Evolutionary conservation across 1,140 invertebrate species (phyloP).

Genomic region (Antheraea pernyi): DNA sequence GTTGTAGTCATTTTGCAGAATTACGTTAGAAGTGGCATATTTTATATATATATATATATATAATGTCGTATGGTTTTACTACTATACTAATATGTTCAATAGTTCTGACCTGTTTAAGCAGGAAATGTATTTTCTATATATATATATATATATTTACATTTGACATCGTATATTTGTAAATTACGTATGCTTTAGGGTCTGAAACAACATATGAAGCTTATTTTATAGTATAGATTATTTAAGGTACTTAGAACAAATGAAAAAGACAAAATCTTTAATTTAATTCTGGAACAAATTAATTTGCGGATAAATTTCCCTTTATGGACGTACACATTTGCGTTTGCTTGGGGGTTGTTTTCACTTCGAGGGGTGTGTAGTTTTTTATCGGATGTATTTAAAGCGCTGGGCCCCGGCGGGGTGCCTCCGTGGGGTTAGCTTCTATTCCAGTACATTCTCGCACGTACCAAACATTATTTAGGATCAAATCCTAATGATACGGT

Average conservation of each 20-base stretch:
- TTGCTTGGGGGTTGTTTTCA: slow-evolving; percentile 49
- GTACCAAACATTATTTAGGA: slow-evolving; percentile 36
- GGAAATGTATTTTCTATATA: no score
- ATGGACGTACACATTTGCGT: slow-evolving; percentile 61
- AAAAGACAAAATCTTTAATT: slow-evolving; percentile 46
- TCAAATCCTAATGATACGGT: not conserved
- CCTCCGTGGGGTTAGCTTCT: slow-evolving; percentile 58
- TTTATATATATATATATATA: no score
- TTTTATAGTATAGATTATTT: no score
- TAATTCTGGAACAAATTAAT: slow-evolving; percentile 71
- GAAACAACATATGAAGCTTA: no score
- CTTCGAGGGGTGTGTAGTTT: slow-evolving; percentile 62
- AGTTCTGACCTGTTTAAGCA: no score
- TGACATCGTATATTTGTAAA: no score
- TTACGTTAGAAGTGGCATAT: no score
- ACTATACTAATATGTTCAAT: no score
- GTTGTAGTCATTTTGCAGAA: no score
- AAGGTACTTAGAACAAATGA: not conserved
- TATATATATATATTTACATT: no score
- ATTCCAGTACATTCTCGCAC: slow-evolving; percentile 69
- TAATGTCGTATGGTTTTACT: no score
- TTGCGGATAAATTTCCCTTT: slow-evolving; percentile 76
- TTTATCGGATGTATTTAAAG: slow-evolving; percentile 75
- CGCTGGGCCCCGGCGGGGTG: slow-evolving; percentile 22
- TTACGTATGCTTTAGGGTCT: no score